Evolutionary conservation across 2,888 invertebrate genomes (phyloP).

Genomic region (Drepana falcataria): DNA sequence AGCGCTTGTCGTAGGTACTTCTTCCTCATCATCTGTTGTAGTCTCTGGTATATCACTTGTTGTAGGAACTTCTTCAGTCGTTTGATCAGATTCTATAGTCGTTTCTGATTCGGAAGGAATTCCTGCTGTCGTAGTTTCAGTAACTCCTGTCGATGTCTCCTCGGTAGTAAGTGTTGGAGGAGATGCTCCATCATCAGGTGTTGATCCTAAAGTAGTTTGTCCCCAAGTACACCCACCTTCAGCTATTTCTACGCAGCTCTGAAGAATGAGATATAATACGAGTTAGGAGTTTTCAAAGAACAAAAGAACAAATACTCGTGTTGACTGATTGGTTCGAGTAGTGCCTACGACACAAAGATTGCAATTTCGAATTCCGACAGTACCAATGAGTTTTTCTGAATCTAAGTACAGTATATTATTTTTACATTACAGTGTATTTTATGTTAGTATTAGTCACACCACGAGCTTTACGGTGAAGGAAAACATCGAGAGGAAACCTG

Average conservation of each 20-base stretch:
- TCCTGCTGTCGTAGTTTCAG: constrained; percentile 3
- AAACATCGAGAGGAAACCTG: too few species aligned
- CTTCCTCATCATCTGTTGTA: constrained; percentile 2
- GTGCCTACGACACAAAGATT: too few species aligned
- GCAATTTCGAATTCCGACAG: too few species aligned
- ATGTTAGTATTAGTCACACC: too few species aligned
- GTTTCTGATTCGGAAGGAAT: not conserved
- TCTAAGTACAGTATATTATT: too few species aligned
- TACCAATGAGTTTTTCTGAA: too few species aligned
- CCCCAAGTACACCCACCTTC: constrained; percentile 5
- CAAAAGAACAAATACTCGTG: too few species aligned
- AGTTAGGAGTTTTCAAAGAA: not conserved
- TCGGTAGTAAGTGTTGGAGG: not conserved
- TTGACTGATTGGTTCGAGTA: too few species aligned
- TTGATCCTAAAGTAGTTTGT: not conserved
- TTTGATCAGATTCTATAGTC: not conserved
- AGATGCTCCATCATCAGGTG: not conserved
- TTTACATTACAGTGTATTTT: too few species aligned
- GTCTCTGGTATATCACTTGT: not conserved
- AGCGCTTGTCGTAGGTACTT: not conserved
- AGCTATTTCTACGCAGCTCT: constrained; percentile 5
- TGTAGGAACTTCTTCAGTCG: not conserved
- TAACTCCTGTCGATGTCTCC: not conserved
- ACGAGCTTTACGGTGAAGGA: too few species aligned
- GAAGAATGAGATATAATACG: not conserved